Base-by-base conservation (phyloP, 2,888 invertebrate species). In the Parascotia fuliginaria region DNA sequence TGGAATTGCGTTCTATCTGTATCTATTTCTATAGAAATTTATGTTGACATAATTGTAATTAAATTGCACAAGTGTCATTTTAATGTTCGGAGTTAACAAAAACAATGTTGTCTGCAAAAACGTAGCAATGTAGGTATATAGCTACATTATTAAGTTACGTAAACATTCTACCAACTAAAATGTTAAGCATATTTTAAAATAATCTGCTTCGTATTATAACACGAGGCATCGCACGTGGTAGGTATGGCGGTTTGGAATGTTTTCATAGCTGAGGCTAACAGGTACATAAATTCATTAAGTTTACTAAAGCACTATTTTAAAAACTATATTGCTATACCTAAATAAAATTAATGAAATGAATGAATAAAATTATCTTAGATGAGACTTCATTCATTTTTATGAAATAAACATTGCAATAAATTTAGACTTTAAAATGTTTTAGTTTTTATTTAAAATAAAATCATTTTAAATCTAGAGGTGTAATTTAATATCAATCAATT, bases 201-300 rank as follows among this genome's bases (percentile, higher is more conserved):
- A 31, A 31, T 31, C 14, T 31, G 5, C 13, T 13, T 31, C 29
- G 12, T 12, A 29, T 42, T 31, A 27, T 9, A 13, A 33, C 52
- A 49, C 29, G 49, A 5, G 43, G 49, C 37, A 36, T 32, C 13
- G 14, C 57, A 61, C 47, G 60, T 61, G 61, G 31, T 12, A 7
- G 12, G 7, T 14, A 33, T 38, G 9, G 11, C 22, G 9, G 24
- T 16, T 37, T 19, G 41, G 41, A 4, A 41, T 50, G 29, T 50
- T 59, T 46, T 34, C 13, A 14, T 24, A 0, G 31, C 4, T 6
- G 31, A 12, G 5, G 31, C 11, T 28, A 5, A 11, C 11, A 24
- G n/a, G n/a, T n/a, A n/a, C n/a, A n/a, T n/a, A 2, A 19, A 3
- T 19, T 19, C 2, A 3, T 19, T 19, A 5, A 3, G 24, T 24